These are phyloP conservation scores for Mylabris sibirica DNA, from an alignment of 2,888 invertebrate species.

Conservation along the genomic window DNA sequence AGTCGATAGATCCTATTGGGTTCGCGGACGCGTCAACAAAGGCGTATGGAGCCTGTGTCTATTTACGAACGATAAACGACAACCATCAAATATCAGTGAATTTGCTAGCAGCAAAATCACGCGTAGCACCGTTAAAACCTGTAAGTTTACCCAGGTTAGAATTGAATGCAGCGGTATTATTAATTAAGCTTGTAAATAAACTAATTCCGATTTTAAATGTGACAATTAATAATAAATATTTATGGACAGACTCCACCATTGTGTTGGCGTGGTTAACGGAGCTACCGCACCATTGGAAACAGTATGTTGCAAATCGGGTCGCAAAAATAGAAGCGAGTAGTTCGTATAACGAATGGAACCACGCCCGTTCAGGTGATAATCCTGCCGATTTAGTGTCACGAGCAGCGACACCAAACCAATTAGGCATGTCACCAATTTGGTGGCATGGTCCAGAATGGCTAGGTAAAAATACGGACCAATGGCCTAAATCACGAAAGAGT, in stretches of 20 bases:
- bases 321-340: slow-evolving; percentile 28
- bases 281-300: slow-evolving; percentile 27
- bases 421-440: slow-evolving; percentile 16
- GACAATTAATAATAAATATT: slow-evolving; percentile 20
- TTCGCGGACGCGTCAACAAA: slow-evolving; percentile 33
- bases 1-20: slow-evolving; percentile 26
- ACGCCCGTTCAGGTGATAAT: slow-evolving; percentile 31
- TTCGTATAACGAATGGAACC: slow-evolving; percentile 26
- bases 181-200: slow-evolving; percentile 11
- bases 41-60: slow-evolving; percentile 34
- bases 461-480: background rate
- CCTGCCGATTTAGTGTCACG: slow-evolving; percentile 33
- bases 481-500: background rate
- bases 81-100: slow-evolving; percentile 26
- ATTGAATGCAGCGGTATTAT: slow-evolving; percentile 17
- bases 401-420: slow-evolving; percentile 17
- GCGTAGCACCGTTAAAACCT: slow-evolving; percentile 35
- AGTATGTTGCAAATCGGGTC: slow-evolving; percentile 38
- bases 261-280: slow-evolving; percentile 36
- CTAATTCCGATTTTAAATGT: slow-evolving; percentile 20
- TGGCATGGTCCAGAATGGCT: slow-evolving; percentile 24
- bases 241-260: slow-evolving; percentile 40
- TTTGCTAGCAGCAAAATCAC: slow-evolving; percentile 34
- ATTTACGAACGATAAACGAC: slow-evolving; percentile 25
- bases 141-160: slow-evolving; percentile 31